Base-by-base conservation (phyloP, 2,888 invertebrate species). In the Leptothorax acervorum region DNA sequence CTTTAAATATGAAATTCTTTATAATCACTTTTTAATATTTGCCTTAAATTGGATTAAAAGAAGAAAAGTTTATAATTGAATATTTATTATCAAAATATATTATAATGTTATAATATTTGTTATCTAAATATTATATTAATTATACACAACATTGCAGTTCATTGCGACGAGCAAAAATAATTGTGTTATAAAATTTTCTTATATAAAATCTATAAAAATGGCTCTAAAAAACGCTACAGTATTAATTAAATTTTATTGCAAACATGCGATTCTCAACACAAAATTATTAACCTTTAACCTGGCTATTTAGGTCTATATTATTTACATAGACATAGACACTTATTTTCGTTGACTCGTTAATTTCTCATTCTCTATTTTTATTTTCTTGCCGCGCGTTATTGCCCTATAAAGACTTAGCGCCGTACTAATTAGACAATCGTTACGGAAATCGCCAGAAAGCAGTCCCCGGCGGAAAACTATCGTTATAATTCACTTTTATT, bases 401-500 rank as follows among this genome's bases (percentile, higher is more conserved):
- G n/a, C 68, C 18, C 65, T 39, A 63, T 48, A 48, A 65, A 42
- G 8, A 12, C 23, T 28, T 53, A 18, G 18, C 60, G 28, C 23
- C 23, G 28, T 39, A 60, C 48, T 23, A 73, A 81, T 81, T 73
- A 81, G 28, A 60, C 48, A 28, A 81, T 60, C 60, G 48, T 81
- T 51, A 60, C 12, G 23, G 23, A 57, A 71, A 79, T 79, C 71
- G 57, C 35, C 35, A 53, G 78, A 68, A 45, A 42, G 31, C 39
- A 9, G 12, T 48, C 4, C 45, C 35, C 48, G 12, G 0, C 12
- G 23, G 48, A 18, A n/a, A 79, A 71, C 57, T 71, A 60, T 79
- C 73, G 48, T 60, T 48, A 73, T 81, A 73, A 71, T 71, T 79
- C 74, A 60, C 48, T 81, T 73, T 81, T 60, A 81, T 60, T 65